Evolutionary conservation across 2,113 vertebrate species (phyloP), one percentile per base, ranked within the genome.

Genomic region (Ibidorhyncha struthersii): DNA sequence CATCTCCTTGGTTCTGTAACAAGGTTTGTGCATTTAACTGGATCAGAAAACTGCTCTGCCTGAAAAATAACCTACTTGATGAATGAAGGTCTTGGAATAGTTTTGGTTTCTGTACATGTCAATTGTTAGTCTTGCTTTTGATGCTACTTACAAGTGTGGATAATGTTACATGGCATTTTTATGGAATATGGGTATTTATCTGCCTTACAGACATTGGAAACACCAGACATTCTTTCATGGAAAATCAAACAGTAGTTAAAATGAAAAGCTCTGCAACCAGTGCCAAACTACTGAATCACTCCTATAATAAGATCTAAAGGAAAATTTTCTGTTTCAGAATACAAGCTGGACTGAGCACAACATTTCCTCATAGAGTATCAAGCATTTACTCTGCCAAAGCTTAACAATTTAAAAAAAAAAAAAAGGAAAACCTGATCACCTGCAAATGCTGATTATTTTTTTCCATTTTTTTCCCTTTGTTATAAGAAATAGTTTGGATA

Each of bases 171-270:
- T 40, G 71, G 66, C 20, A 22, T 62, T 96, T 95, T 89, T 72
- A 76, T 79, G 61, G 61, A 87, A 17, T 79, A 63, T 30, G 47
- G 76, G 30, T 89, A 74, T 86, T 91, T 86, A 76, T 96, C 83
- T 91, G 74, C 71, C 41, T 72, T 80, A 82, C 47, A 87, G 77
- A 58, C 61, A 15, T 23, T 93, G 86, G 74, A 84, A 94, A 82
- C 86, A 82, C 21, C 49, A 96, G 89, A 91, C 86, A 12, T 82
- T 87, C 80, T 93, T 95, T 94, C 86, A 96, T 69, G 53, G 89
- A 96, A 96, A 96, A 94, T 85, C 83, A 92, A 97, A 96, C 93
- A 91, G 96, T 97, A 97, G 93, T 96, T 94, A 94, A 95, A 93
- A 83, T 40, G 23, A 96, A 95, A 84, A 93, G 26, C 53, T 89